Conservation (phyloP, 2,888 invertebrate species). For the Troides oblongomaculatus region DNA sequence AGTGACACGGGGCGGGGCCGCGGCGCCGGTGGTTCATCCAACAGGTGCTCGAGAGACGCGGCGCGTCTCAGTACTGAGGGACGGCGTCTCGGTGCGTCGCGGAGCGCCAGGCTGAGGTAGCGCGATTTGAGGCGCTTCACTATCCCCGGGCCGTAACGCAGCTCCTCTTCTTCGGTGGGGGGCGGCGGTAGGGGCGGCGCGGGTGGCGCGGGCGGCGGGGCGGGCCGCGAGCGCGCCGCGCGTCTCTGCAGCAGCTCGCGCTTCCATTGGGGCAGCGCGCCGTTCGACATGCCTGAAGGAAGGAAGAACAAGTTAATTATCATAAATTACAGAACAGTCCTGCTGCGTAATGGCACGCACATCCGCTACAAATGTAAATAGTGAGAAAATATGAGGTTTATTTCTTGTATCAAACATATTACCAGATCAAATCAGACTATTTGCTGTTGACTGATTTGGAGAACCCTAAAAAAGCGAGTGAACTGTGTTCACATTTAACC, state of each 20-base stretch:
- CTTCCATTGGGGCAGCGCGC: slow-evolving; percentile 88
- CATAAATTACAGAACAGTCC: neutral
- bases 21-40: slow-evolving; percentile 82
- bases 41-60: slow-evolving; percentile 90
- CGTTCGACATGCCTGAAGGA: slow-evolving; percentile 66
- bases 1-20: slow-evolving; percentile 55
- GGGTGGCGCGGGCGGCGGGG: slow-evolving; percentile 43
- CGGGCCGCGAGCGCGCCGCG: slow-evolving; percentile 64
- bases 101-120: slow-evolving; percentile 90
- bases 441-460: no score
- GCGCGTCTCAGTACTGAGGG: slow-evolving; percentile 89
- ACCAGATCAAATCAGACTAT: no score
- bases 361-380: no score
- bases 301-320: slow-evolving; percentile 7
- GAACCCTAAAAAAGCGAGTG: no score
- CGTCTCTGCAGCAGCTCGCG: slow-evolving; percentile 89
- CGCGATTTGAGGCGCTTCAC: slow-evolving; percentile 92
- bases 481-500: no score
- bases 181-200: slow-evolving; percentile 54
- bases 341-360: no score
- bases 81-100: slow-evolving; percentile 85
- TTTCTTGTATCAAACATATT: no score
- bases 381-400: no score
- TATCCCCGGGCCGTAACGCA: slow-evolving; percentile 95
- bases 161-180: slow-evolving; percentile 82